Evolutionary conservation across 1,140 invertebrate species (phyloP).

Genomic region (Trichonephila inaurata): DNA sequence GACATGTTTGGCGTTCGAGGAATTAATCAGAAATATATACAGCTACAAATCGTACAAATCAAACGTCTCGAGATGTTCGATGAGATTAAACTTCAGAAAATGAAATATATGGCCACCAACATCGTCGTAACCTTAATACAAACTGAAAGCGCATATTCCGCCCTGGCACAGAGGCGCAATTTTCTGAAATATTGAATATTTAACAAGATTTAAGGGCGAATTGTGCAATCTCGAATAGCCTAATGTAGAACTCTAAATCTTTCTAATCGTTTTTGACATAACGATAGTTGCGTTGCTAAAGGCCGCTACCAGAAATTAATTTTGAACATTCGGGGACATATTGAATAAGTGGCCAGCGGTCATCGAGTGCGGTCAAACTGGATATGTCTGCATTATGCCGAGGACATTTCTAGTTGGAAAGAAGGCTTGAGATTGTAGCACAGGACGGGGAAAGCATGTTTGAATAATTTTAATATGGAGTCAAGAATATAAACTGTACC

Average conservation of each 20-base stretch:
- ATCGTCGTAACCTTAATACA: neutral
- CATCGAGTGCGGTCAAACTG: neutral
- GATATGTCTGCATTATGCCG: neutral
- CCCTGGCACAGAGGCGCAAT: neutral
- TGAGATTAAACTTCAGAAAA: constrained; percentile 13
- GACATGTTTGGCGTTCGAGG: too few relatives aligned
- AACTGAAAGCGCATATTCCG: neutral
- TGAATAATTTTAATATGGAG: too few relatives aligned
- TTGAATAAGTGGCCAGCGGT: constrained; percentile 6
- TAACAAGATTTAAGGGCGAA: constrained; percentile 27
- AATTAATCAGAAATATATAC: neutral
- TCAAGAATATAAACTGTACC: too few relatives aligned
- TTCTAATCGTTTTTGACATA: constrained; percentile 36
- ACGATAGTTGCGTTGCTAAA: neutral
- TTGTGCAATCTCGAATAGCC: neutral
- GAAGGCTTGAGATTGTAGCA: neutral
- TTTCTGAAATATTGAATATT: constrained; percentile 40
- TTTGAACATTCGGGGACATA: neutral
- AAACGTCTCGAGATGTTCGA: neutral
- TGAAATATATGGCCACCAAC: neutral
- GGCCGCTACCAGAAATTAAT: constrained; percentile 33
- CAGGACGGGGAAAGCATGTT: neutral
- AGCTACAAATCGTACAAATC: neutral
- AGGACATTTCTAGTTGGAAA: neutral
- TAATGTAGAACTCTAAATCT: constrained; percentile 35